These are phyloP conservation scores for Pteruthius melanotis DNA, from an alignment of 2,113 vertebrate species.

Conservation along the genomic window DNA sequence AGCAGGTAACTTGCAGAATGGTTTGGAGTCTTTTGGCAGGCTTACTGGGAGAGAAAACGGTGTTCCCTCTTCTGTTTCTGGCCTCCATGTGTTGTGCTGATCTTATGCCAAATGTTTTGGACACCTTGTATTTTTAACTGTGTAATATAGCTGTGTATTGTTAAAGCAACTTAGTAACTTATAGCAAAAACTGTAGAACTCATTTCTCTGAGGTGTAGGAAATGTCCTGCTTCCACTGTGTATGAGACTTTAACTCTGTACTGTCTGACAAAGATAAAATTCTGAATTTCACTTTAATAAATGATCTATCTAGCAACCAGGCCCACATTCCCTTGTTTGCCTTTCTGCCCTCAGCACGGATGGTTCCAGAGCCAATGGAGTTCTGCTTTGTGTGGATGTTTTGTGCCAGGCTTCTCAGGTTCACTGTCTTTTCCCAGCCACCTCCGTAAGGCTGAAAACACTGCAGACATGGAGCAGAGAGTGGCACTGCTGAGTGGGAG, in stretches of 20 bases:
- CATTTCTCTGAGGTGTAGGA: slow-evolving; percentile 59
- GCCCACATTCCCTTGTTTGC: neutral
- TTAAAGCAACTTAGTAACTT: slow-evolving; percentile 70
- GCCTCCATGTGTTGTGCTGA: slow-evolving; percentile 70
- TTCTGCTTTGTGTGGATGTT: neutral
- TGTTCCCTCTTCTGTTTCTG: slow-evolving; percentile 72
- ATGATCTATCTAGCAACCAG: slow-evolving; percentile 69
- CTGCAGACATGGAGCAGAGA: neutral
- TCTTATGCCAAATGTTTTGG: slow-evolving; percentile 73
- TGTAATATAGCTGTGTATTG: slow-evolving; percentile 76
- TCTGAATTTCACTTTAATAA: slow-evolving; percentile 75
- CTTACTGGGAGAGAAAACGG: slow-evolving; percentile 36
- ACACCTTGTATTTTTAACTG: slow-evolving; percentile 76
- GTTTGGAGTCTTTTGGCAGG: slow-evolving; percentile 4
- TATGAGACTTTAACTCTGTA: slow-evolving; percentile 70
- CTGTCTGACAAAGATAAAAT: slow-evolving; percentile 66
- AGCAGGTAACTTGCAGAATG: neutral
- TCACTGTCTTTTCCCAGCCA: neutral
- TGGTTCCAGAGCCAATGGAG: neutral
- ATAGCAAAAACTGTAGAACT: slow-evolving; percentile 64
- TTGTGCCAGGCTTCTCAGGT: neutral
- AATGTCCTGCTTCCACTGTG: slow-evolving; percentile 67
- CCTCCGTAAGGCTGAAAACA: neutral
- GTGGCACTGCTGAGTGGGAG: neutral
- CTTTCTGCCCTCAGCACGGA: neutral